Evolutionary conservation across 2,113 vertebrate genomes (phyloP).

Genomic region (Ophiodon elongatus): DNA sequence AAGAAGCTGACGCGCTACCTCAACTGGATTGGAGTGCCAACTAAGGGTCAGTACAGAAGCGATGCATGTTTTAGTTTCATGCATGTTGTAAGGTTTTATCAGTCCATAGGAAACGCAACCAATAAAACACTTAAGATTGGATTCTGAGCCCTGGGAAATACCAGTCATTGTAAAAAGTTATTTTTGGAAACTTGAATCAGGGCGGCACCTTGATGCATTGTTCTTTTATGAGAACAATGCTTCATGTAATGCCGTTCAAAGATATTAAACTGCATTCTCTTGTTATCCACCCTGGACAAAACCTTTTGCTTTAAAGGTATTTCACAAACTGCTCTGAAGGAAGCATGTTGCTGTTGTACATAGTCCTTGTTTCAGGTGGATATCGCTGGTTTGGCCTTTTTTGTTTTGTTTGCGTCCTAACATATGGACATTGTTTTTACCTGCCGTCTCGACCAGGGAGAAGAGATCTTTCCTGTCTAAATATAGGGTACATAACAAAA

Average conservation of each 20-base stretch:
- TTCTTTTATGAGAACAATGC: neutral
- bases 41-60: constrained; percentile 87
- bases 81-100: neutral
- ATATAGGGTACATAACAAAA: neutral
- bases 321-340: neutral
- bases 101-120: neutral
- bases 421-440: neutral
- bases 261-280: neutral
- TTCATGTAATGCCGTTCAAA: neutral
- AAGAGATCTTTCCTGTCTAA: neutral
- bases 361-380: no score
- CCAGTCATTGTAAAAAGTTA: neutral
- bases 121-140: neutral
- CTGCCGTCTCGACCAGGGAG: no score
- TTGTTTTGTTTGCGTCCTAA: neutral
- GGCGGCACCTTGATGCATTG: neutral
- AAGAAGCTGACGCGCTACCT: constrained; percentile 99
- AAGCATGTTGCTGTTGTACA: neutral
- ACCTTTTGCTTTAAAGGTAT: neutral
- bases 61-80: neutral
- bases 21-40: constrained; percentile 99
- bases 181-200: no score
- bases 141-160: neutral
- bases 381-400: neutral
- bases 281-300: neutral